Base-by-base conservation (phyloP, 2,113 vertebrate genomes). In the Gasterosteus nipponicus region DNA sequence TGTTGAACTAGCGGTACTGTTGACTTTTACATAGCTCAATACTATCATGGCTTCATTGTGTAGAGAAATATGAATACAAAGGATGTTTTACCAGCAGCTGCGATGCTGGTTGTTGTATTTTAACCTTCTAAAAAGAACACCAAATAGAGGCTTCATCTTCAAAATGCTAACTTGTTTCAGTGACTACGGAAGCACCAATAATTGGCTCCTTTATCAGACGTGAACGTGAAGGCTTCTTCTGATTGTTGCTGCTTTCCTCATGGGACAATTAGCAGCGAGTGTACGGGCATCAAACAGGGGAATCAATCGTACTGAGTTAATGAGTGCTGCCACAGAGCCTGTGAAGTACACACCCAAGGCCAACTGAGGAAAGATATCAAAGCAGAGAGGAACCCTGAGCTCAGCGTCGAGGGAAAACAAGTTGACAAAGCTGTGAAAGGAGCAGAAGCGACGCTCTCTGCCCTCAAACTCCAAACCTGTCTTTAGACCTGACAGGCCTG, bases 281-380 rank as follows among this genome's bases (percentile, higher is more conserved):
- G 31, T 2, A 44, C 63, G 4, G 56, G 62, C 42, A 41, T 70
- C 22, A 78, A 73, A 78, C 54, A 60, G 61, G 38, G 41, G 66
- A 81, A 81, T 76, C 75, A 81, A 67, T 85, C 53, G 73, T 75
- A 64, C 64, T 33, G 75, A 38, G 81, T 87, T 90, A 91, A 90
- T 85, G 77, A 88, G 82, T 12, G 67, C 61, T 84, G 81, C 78
- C 83, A 76, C 73, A 0, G 53, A 35, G 70, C 69, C 49, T 85
- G 82, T 91, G 82, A 87, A 85, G 89, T 88, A 47, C 72, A 81
- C 85, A 87, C 82, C 78, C 84, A 90, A 89, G 83, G 84, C 77
- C 85, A 80, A 71, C 75, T 33, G 38, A 77, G 80, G 75, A 87
- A 77, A 59, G 46, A 78, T 84, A 87, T 90, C 84, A 89, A 88